A percentile compares a stretch with the other conserved stretches of the same genome.
phyloP scores from a whole-genome alignment of 2,888 invertebrate species.

The Thereva nobilitata region DNA sequence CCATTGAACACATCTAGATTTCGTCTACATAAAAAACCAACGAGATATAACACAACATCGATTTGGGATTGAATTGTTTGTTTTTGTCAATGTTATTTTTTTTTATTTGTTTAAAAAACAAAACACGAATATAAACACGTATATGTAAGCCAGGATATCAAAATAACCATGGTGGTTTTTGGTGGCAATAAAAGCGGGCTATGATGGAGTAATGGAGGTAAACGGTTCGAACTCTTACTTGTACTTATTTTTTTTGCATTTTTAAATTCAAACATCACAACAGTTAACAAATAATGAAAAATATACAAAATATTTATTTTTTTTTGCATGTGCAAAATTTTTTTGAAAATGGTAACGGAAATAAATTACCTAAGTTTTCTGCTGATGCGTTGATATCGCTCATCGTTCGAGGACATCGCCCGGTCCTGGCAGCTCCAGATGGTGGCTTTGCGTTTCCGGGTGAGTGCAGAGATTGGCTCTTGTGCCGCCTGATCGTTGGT shows the following conservation, averaged over 20 bases:
- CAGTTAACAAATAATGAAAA: constrained; percentile 52
- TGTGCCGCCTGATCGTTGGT: constrained; percentile 83
- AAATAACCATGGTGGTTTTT: too few species aligned
- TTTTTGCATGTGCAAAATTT: too few species aligned
- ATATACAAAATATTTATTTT: constrained; percentile 40
- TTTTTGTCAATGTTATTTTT: background rate
- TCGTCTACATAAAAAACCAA: constrained; percentile 30
- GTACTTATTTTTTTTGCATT: constrained; percentile 40
- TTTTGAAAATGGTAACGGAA: constrained; percentile 8
- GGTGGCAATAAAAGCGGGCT: too few species aligned
- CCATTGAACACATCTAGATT: constrained; percentile 2
- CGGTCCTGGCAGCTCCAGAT: constrained; percentile 47
- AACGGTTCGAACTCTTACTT: constrained; percentile 37
- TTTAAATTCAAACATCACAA: constrained; percentile 56
- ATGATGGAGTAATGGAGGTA: constrained; percentile 24
- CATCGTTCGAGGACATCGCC: constrained; percentile 66
- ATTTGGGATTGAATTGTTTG: constrained; percentile 12
- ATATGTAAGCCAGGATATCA: too few species aligned
- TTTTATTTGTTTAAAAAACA: too few species aligned
- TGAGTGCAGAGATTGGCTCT: constrained; percentile 77
- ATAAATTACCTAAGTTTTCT: constrained; percentile 70
- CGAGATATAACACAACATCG: constrained; percentile 16
- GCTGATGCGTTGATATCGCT: constrained; percentile 74
- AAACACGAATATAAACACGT: too few species aligned
- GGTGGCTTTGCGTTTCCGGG: constrained; percentile 61